These are phyloP conservation scores for Oscheius sp. DNA, from an alignment of 2,888 invertebrate species.

Conservation along the genomic window DNA sequence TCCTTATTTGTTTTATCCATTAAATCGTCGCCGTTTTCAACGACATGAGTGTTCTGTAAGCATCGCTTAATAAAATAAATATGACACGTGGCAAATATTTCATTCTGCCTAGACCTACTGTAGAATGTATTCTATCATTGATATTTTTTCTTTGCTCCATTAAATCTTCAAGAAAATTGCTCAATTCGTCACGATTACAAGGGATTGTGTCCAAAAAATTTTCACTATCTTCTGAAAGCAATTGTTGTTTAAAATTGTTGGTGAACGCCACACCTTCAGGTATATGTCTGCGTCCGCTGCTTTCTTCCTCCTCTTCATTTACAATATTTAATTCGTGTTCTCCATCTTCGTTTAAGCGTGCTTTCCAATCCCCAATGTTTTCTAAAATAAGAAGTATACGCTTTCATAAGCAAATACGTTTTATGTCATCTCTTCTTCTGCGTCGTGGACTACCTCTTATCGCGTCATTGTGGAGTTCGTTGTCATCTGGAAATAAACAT, in stretches of 20 bases:
- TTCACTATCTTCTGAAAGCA: slow-evolving; percentile 2
- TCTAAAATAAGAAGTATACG: slow-evolving; percentile 7
- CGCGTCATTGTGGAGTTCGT: neutral
- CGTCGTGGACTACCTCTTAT: slow-evolving; percentile 1
- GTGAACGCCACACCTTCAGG: slow-evolving; percentile 4
- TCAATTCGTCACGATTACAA: neutral
- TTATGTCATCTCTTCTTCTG: neutral
- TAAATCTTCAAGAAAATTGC: neutral
- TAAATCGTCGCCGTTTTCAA: slow-evolving; percentile 24
- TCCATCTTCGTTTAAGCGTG: slow-evolving; percentile 6
- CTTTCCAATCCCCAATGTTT: slow-evolving; percentile 28
- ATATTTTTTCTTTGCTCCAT: slow-evolving; percentile 4
- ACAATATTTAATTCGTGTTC: slow-evolving; percentile 14
- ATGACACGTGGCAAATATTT: too few species aligned
- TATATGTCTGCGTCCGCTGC: neutral
- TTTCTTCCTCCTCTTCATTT: slow-evolving; percentile 18
- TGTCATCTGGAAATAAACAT: neutral
- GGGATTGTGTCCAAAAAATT: slow-evolving; percentile 10
- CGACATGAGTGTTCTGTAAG: slow-evolving; percentile 8
- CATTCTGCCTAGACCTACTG: too few species aligned
- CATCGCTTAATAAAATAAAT: neutral
- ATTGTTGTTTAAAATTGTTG: neutral
- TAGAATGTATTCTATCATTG: slow-evolving; percentile 4
- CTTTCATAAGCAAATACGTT: neutral
- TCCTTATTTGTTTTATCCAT: slow-evolving; percentile 4